Evolutionary conservation across 2,113 vertebrate species (phyloP).

Genomic region (Arothron firmamentum): DNA sequence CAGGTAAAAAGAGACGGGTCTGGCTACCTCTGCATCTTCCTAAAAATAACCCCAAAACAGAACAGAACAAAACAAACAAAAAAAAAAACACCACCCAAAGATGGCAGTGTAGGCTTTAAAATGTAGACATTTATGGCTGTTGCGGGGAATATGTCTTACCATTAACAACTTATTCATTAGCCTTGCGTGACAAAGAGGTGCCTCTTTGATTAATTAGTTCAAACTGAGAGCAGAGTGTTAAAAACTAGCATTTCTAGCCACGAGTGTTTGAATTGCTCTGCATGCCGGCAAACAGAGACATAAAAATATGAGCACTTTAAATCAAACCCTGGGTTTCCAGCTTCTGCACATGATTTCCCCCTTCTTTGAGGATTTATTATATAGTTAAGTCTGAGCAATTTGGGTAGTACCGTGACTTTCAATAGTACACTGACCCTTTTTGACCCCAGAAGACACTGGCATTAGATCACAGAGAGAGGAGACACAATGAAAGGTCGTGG

Average conservation of each 20-base stretch:
- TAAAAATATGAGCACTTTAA: background rate
- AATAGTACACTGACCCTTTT: conserved; percentile 12
- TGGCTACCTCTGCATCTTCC: conserved; percentile 26
- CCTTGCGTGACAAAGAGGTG: background rate
- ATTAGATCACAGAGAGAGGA: conserved; percentile 14
- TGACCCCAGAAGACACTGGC: conserved; percentile 21
- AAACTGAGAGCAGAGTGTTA: conserved; percentile 8
- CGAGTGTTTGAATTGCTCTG: conserved; percentile 1
- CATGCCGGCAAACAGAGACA: background rate
- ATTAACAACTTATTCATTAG: conserved; percentile 15
- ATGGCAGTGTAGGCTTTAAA: background rate
- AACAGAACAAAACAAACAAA: too few species aligned
- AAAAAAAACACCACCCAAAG: conserved; percentile 7
- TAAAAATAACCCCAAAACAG: conserved; percentile 9
- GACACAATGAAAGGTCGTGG: conserved; percentile 33
- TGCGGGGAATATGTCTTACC: background rate
- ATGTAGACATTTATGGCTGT: conserved; percentile 3
- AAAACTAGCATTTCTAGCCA: background rate
- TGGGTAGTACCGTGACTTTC: background rate
- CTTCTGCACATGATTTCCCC: background rate
- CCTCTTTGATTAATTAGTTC: conserved; percentile 27
- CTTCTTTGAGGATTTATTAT: background rate
- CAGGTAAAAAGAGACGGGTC: conserved; percentile 17
- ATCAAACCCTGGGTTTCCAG: conserved; percentile 4
- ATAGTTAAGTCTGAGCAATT: background rate